These are phyloP conservation scores for Platalea minor DNA, from an alignment of 2,797 vertebrate species.

Conservation along the genomic window DNA sequence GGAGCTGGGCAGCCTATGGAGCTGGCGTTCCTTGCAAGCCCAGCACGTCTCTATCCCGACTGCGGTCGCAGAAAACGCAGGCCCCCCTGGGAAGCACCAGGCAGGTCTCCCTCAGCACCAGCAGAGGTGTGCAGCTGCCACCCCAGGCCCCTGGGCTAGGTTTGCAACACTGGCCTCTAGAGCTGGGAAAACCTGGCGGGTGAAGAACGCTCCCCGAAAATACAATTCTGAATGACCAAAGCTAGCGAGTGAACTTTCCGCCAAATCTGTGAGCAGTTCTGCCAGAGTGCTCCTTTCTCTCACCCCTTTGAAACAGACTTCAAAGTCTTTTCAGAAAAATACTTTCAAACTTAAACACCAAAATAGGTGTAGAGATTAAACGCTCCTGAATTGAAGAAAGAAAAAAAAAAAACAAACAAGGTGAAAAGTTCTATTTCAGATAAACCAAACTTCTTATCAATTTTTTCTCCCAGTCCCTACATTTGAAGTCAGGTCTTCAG, in stretches of 20 bases:
- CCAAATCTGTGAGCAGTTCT: neutral
- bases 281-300: neutral
- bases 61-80: neutral
- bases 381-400: neutral
- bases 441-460: neutral
- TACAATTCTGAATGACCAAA: neutral
- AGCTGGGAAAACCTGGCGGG: neutral
- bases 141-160: accelerated
- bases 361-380: neutral
- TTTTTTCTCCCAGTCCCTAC: neutral
- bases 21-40: neutral
- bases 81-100: neutral
- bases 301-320: neutral
- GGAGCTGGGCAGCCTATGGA: neutral
- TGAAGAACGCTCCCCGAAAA: neutral
- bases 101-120: neutral
- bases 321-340: neutral
- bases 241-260: neutral
- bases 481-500: neutral
- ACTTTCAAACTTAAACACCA: neutral
- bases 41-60: neutral
- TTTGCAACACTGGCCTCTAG: neutral
- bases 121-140: neutral
- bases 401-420: neutral
- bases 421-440: neutral